Conservation (phyloP, 2,888 invertebrate genomes). For the Alcis repandata region DNA sequence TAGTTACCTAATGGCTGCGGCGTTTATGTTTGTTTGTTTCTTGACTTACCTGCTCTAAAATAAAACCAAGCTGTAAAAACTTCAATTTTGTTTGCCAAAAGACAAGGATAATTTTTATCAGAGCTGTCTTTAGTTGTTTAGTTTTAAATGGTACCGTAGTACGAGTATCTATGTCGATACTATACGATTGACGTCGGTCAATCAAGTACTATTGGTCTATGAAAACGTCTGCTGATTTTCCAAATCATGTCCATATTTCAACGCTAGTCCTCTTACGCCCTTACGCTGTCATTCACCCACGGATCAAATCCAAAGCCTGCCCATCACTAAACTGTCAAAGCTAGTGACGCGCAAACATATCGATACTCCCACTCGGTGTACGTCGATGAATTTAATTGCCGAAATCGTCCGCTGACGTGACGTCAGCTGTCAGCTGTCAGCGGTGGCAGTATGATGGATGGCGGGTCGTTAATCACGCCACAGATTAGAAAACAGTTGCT, state of each 20-base stretch:
- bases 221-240: neutral
- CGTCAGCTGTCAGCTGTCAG: slow-evolving; percentile 53
- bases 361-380: slow-evolving; percentile 35
- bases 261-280: neutral
- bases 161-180: too few species aligned
- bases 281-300: slow-evolving; percentile 4
- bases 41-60: too few species aligned
- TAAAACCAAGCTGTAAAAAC: too few species aligned
- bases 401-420: slow-evolving; percentile 47
- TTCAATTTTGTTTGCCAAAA: too few species aligned
- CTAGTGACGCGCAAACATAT: slow-evolving; percentile 39
- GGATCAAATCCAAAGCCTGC: slow-evolving; percentile 12
- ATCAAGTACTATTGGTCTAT: neutral
- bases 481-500: slow-evolving; percentile 32
- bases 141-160: too few species aligned
- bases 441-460: slow-evolving; percentile 58
- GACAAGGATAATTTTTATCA: too few species aligned
- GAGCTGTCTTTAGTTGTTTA: too few species aligned
- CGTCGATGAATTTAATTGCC: slow-evolving; percentile 51
- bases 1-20: too few species aligned
- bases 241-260: neutral
- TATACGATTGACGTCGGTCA: too few species aligned
- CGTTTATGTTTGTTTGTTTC: too few species aligned
- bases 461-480: slow-evolving; percentile 53
- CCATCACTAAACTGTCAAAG: slow-evolving; percentile 33